phyloP scores from a whole-genome alignment of 1,140 invertebrate genomes.

The Cherax quadricarinatus region DNA sequence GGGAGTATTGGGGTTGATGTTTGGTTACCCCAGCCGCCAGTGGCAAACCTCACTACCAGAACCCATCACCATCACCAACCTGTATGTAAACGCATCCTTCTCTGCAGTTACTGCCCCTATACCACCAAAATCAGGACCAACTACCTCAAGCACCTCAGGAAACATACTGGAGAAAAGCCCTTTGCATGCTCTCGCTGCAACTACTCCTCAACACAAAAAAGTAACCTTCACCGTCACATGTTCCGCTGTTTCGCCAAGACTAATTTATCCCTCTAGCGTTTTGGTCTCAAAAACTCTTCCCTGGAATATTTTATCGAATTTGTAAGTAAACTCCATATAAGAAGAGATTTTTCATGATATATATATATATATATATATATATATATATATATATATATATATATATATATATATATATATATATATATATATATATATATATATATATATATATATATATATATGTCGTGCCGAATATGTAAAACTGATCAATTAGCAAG shows the following conservation, averaged over 20 bases:
- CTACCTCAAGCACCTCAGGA: slow-evolving; percentile 73
- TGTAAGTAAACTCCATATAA: no score
- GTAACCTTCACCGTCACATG: background rate
- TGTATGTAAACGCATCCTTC: background rate
- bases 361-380: no score
- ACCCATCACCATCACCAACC: background rate
- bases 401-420: no score
- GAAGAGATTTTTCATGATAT: no score
- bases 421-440: no score
- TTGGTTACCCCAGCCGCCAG: background rate
- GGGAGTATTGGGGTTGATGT: background rate
- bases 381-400: no score
- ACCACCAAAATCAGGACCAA: slow-evolving; percentile 49
- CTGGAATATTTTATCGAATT: no score
- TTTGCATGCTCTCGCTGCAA: slow-evolving; percentile 32
- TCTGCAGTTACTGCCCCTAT: slow-evolving; percentile 45
- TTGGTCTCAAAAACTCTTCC: no score
- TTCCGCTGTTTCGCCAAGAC: background rate
- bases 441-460: no score
- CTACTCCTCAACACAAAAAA: slow-evolving; percentile 18
- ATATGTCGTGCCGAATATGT: no score
- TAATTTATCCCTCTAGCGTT: background rate
- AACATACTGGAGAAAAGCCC: slow-evolving; percentile 43
- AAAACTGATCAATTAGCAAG: no score
- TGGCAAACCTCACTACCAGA: background rate